Percentiles rank a stretch among this genome's conserved stretches.
Evolutionary conservation across 2,797 vertebrate genomes (phyloP).

Genomic region (Sebastes kiyomatsui): DNA sequence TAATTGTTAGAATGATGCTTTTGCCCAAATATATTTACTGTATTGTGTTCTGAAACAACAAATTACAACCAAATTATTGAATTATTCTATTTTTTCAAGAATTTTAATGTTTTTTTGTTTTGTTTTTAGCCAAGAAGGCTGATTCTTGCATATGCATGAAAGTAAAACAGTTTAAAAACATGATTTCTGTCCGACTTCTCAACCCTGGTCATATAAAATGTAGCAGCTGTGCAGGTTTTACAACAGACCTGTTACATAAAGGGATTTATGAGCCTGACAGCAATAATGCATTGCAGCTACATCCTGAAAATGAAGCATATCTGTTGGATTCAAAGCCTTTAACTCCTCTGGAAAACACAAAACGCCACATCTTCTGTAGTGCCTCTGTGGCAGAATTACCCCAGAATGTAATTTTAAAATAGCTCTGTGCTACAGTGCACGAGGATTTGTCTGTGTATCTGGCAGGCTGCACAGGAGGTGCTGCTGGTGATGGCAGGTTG

Average conservation of each 20-base stretch:
- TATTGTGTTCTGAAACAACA: not conserved
- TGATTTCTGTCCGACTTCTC: not conserved
- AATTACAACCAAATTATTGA: not conserved
- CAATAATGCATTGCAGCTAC: slow-evolving; percentile 21
- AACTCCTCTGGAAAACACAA: slow-evolving; percentile 10
- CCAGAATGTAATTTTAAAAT: slow-evolving; percentile 3
- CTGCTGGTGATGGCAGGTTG: slow-evolving; percentile 20
- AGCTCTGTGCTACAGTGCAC: not conserved
- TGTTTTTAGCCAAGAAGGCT: not conserved
- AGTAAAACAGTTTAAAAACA: not conserved
- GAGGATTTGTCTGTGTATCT: slow-evolving; percentile 11
- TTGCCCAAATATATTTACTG: not conserved
- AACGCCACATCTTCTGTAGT: not conserved
- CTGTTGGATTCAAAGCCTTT: slow-evolving; percentile 14
- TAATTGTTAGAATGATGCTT: not conserved
- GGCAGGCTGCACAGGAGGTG: slow-evolving; percentile 16
- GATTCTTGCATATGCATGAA: slow-evolving; percentile 3
- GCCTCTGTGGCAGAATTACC: slow-evolving; percentile 1
- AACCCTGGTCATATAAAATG: slow-evolving; percentile 1
- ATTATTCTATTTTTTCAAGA: not conserved
- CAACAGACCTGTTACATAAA: slow-evolving; percentile 50
- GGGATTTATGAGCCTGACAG: slow-evolving; percentile 36
- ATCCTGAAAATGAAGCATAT: slow-evolving; percentile 23
- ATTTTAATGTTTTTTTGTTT: not conserved
- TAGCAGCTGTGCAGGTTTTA: slow-evolving; percentile 46